A percentile compares a stretch with the other conserved stretches of the same genome.
Evolutionary conservation across 2,888 invertebrate species (phyloP).

Genomic region (Chironomus riparius): DNA sequence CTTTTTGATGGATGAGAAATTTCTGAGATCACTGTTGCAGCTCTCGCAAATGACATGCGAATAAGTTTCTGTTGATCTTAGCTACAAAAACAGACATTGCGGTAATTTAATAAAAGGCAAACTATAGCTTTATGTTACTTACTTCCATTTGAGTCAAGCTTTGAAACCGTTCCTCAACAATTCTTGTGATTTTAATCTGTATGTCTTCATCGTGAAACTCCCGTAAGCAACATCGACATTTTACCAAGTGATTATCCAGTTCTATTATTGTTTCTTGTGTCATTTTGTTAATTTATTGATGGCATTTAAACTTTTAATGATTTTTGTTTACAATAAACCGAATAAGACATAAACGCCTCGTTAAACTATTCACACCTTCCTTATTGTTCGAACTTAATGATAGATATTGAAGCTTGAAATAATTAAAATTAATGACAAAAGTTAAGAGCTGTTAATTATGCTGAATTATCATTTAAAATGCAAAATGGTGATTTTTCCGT

Average conservation of each 20-base stretch:
- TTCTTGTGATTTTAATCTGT: conserved; percentile 9
- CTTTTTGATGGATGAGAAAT: not conserved
- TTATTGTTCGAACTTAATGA: no score
- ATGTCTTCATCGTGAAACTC: conserved; percentile 6
- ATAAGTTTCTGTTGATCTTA: not conserved
- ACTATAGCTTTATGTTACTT: not conserved
- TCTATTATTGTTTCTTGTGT: conserved; percentile 1
- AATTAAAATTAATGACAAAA: no score
- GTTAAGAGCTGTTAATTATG: no score
- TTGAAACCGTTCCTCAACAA: not conserved
- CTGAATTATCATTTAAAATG: no score
- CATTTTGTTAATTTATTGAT: not conserved
- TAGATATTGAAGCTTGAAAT: no score
- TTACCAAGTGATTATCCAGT: not conserved
- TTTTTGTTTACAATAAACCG: no score
- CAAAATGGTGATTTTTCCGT: no score
- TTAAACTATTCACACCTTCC: no score
- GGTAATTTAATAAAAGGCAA: not conserved
- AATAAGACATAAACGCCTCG: no score
- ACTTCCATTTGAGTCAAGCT: not conserved
- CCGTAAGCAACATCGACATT: conserved; percentile 2
- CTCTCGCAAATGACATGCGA: conserved; percentile 7
- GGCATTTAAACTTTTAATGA: no score
- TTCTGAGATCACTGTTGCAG: conserved; percentile 5
- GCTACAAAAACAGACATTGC: not conserved